Evolutionary conservation across 1,140 invertebrate genomes (phyloP), one percentile per base, ranked within the genome.

Genomic region (Akabosia matsudoensis): DNA sequence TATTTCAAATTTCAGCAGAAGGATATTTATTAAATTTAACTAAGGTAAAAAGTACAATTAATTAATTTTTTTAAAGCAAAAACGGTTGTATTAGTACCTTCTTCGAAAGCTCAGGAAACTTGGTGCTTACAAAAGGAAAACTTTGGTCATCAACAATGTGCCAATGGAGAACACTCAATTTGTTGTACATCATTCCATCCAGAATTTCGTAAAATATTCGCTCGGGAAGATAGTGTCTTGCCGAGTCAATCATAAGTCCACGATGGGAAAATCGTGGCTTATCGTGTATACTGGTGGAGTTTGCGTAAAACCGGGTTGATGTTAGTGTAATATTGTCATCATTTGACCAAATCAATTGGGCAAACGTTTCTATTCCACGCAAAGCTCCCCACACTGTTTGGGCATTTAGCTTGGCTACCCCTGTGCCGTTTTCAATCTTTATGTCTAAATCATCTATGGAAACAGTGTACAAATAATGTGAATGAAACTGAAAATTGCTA

Each of bases 351-450:
- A 81, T 67, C 14, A 92, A 82, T 80, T 95, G 93, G 0, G 89
- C 88, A 82, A 93, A 92, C 0, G 92, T 92, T 85, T 95, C 92
- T 45, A 94, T 83, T 0, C 92, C 93, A 80, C 91, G 85, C 24
- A 95, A 82, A 64, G 90, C 87, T 16, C 93, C 93, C 93, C 93
- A 95, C 76, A 93, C 86, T 7, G 67, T 70, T 3, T 7, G 7
- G 14, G 67, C 14, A 30, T 70, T 16, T 33, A 70, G 2, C 16
- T 14, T 34, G 3, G 67, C 67, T 2, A 70, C 28, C 7, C 14
- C 67, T 16, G 26, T 34, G 4, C 28, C 54, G 24, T 56, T 22
- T 4, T 4, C 22, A 22, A 56, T 22, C 14, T 3, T 13, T 13
- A 56, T 56, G 14, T 24, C 54, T 22, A 56, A 56, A 22, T 56